These are phyloP conservation scores for Neosalanx taihuensis DNA, from an alignment of 2,797 vertebrate genomes.

Conservation along the genomic window DNA sequence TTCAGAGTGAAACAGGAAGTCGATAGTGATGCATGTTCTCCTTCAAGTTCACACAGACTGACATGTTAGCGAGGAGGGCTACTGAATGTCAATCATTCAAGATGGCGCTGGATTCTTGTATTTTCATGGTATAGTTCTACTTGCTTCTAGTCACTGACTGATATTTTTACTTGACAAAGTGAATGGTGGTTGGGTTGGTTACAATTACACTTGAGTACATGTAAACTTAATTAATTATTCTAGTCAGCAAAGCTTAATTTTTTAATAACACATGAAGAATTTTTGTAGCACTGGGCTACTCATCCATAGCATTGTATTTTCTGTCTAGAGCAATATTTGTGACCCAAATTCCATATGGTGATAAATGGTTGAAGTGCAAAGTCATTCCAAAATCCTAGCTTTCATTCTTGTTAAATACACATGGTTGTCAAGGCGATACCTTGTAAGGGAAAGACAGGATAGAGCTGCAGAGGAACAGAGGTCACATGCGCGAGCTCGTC, in stretches of 20 bases:
- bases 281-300: too few relatives aligned
- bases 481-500: neutral
- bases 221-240: neutral
- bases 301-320: neutral
- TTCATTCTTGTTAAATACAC: neutral
- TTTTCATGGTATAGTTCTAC: slow-evolving; percentile 12
- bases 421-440: neutral
- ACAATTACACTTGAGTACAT: neutral
- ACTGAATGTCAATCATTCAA: neutral
- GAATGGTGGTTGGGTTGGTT: neutral
- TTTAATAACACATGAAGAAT: neutral
- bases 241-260: neutral
- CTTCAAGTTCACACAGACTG: slow-evolving; percentile 12
- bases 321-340: neutral
- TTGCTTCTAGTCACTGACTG: neutral
- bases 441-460: slow-evolving; percentile 11
- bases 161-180: slow-evolving; percentile 5
- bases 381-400: neutral
- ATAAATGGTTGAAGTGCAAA: neutral
- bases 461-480: neutral
- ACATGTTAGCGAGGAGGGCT: slow-evolving; percentile 22
- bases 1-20: slow-evolving; percentile 39
- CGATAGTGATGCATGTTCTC: slow-evolving; percentile 13
- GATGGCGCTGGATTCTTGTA: neutral
- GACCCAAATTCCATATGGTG: neutral